phyloP scores from a whole-genome alignment of 2,113 vertebrate genomes.

The Oryzias celebensis region DNA sequence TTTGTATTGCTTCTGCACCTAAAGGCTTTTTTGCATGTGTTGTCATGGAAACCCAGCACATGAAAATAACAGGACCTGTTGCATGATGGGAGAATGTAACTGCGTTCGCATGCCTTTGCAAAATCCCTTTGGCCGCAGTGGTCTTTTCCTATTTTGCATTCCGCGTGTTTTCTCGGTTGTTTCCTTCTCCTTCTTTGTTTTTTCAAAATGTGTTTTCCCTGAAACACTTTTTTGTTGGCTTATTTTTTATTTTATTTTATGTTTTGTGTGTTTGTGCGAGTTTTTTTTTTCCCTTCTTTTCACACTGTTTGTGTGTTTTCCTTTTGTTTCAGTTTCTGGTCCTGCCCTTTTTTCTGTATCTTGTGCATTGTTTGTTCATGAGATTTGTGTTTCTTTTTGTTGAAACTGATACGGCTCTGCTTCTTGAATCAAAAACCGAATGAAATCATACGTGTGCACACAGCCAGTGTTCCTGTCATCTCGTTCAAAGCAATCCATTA shows the following conservation, averaged over 20 bases:
- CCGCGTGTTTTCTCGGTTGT: constrained; percentile 66
- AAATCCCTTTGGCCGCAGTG: constrained; percentile 67
- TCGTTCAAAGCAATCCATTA: constrained; percentile 54
- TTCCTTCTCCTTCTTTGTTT: constrained; percentile 59
- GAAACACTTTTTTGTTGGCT: constrained; percentile 66
- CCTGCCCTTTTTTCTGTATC: constrained; percentile 51
- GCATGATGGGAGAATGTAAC: constrained; percentile 98
- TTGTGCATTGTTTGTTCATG: constrained; percentile 75
- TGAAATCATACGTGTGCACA: constrained; percentile 62
- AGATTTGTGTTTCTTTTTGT: constrained; percentile 48
- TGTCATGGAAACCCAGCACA: constrained; percentile 92
- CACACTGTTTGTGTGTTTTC: constrained; percentile 57
- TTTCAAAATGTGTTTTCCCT: constrained; percentile 47
- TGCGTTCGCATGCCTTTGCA: constrained; percentile 88
- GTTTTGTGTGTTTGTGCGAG: constrained; percentile 8
- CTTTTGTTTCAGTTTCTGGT: constrained; percentile 63
- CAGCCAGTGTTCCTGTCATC: constrained; percentile 80
- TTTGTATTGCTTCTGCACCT: constrained; percentile 94
- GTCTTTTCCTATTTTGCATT: constrained; percentile 66
- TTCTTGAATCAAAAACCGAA: constrained; percentile 69
- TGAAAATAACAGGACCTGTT: constrained; percentile 85
- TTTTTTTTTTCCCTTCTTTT: constrained; percentile 52
- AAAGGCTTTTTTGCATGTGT: constrained; percentile 88
- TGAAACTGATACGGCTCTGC: constrained; percentile 62
- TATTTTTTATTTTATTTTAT: constrained; percentile 53